Percentiles rank a stretch among this genome's conserved stretches.
Evolutionary conservation across 2,797 vertebrate species (phyloP).

Genomic region (Pseudochirops cupreus): DNA sequence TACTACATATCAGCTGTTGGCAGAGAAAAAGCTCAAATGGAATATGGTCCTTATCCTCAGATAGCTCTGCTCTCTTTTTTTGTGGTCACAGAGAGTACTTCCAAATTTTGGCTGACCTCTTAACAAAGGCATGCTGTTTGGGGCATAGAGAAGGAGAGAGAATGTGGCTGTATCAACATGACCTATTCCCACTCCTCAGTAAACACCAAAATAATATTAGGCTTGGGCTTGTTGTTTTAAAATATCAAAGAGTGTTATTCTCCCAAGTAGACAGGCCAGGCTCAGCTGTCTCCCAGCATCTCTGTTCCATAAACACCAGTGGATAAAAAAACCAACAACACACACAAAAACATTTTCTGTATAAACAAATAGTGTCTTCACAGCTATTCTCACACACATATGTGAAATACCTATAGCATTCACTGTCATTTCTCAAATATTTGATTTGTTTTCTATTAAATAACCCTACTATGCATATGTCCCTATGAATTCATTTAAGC

Average conservation of each 20-base stretch:
- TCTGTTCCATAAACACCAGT: background rate
- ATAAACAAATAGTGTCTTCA: background rate
- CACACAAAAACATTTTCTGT: background rate
- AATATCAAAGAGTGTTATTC: background rate
- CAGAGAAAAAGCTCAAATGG: background rate
- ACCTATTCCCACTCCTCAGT: background rate
- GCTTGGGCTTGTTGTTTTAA: background rate
- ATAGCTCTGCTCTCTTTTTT: background rate
- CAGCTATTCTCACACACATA: background rate
- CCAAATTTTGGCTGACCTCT: background rate
- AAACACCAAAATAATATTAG: background rate
- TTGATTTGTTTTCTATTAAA: background rate
- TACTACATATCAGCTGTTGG: background rate
- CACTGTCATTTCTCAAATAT: background rate
- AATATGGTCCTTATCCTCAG: background rate
- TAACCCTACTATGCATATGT: background rate
- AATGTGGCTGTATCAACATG: background rate
- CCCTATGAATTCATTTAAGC: background rate
- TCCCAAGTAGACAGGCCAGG: background rate
- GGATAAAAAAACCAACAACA: background rate
- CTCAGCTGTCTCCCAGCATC: background rate
- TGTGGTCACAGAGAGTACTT: background rate
- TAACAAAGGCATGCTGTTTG: background rate
- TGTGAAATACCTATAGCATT: background rate
- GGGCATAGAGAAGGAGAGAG: background rate